Evolutionary conservation across 2,797 vertebrate genomes (phyloP).

Genomic region (Siniperca scherzeri): DNA sequence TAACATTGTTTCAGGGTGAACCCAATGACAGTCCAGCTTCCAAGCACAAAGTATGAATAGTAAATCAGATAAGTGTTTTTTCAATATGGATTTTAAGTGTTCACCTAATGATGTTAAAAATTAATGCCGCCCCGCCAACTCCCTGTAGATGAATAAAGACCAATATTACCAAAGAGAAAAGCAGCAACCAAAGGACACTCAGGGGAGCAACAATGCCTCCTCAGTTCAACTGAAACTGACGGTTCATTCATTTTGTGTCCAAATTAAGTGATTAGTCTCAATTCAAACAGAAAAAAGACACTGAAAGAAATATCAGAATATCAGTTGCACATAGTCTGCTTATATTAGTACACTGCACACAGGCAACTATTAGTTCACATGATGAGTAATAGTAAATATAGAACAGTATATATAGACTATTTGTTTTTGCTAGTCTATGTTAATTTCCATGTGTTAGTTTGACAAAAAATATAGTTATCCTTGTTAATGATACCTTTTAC

Average conservation of each 20-base stretch:
- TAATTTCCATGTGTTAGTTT: background rate
- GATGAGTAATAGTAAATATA: background rate
- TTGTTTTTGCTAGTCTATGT: background rate
- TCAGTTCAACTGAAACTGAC: background rate
- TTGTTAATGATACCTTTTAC: conserved; percentile 11
- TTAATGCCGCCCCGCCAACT: background rate
- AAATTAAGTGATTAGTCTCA: background rate
- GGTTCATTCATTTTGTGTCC: background rate
- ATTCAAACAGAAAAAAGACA: background rate
- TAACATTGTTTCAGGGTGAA: conserved; percentile 27
- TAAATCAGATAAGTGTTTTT: background rate
- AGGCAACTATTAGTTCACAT: background rate
- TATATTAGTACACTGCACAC: background rate
- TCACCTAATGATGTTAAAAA: background rate
- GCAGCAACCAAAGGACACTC: background rate
- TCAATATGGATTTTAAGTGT: background rate
- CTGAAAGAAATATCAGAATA: too few relatives aligned
- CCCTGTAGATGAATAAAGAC: background rate
- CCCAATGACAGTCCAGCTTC: background rate
- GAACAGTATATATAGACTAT: background rate
- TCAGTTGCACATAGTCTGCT: background rate
- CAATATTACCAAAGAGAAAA: background rate
- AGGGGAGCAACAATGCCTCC: background rate
- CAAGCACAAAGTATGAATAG: background rate
- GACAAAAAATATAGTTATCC: background rate